These are phyloP conservation scores for Eurosta solidaginis DNA, from an alignment of 1,140 invertebrate genomes.

Conservation along the genomic window DNA sequence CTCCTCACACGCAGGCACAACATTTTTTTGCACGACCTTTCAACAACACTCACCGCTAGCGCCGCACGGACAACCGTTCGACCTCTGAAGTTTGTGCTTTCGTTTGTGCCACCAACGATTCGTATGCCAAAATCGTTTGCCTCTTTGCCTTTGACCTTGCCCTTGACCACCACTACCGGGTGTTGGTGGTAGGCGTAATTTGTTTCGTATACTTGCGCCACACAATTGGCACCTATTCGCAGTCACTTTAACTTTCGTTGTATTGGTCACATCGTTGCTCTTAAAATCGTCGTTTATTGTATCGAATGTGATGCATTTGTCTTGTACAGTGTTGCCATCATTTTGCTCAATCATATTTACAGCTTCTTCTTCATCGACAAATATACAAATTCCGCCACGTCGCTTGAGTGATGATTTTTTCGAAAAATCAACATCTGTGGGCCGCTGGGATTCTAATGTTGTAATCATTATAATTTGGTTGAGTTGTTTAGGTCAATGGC, in stretches of 20 bases:
- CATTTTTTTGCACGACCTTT: not conserved
- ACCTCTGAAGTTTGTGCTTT: conserved; percentile 39
- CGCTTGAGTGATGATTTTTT: conserved; percentile 57
- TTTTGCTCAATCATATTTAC: conserved; percentile 38
- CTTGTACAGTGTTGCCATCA: not conserved
- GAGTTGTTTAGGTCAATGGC: not conserved
- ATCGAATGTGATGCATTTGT: conserved; percentile 34
- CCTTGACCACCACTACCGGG: not conserved
- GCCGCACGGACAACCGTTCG: conserved; percentile 57
- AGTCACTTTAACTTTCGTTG: not conserved
- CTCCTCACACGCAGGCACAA: not conserved
- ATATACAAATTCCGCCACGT: conserved; percentile 58
- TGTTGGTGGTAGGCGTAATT: conserved; percentile 31
- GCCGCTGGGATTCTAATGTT: not conserved
- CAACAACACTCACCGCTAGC: conserved; percentile 53
- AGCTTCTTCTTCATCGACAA: conserved; percentile 58
- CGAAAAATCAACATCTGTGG: conserved; percentile 43
- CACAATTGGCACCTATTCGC: conserved; percentile 51
- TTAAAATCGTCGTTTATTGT: conserved; percentile 49
- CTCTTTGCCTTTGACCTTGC: conserved; percentile 33
- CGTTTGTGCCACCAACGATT: conserved; percentile 33
- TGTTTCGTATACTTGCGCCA: conserved; percentile 44
- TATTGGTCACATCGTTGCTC: conserved; percentile 40
- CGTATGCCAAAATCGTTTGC: conserved; percentile 52
- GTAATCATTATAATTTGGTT: not conserved